Evolutionary conservation across 1,140 invertebrate species (phyloP).

Genomic region (Berghia stephanieae): DNA sequence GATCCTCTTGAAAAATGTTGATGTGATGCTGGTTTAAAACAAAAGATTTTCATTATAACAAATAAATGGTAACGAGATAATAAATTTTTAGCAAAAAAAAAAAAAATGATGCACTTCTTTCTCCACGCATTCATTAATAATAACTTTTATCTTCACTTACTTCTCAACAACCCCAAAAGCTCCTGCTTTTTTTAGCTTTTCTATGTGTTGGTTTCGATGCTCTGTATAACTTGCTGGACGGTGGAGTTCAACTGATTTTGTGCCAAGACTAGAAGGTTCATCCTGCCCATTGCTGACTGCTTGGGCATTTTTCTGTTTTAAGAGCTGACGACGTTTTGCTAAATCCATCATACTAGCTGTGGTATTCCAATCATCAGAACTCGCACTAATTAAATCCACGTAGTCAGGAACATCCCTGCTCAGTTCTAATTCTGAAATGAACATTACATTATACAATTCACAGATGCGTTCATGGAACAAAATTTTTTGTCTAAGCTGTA

Average conservation of each 20-base stretch:
- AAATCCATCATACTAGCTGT: conserved; percentile 43
- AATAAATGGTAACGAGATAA: no score
- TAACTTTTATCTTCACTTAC: conserved; percentile 28
- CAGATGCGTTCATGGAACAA: no score
- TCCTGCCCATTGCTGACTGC: conserved; percentile 30
- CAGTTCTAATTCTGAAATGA: conserved; percentile 16
- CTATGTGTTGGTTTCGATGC: conserved; percentile 48
- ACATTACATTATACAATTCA: no score
- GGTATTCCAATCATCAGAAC: conserved; percentile 51
- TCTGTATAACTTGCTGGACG: conserved; percentile 54
- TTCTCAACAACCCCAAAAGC: conserved; percentile 48
- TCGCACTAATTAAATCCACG: conserved; percentile 25
- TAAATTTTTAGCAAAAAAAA: no score
- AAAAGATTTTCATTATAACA: no score
- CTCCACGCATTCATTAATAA: background rate
- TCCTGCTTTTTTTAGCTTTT: conserved; percentile 53
- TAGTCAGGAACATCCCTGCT: conserved; percentile 9
- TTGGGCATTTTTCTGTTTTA: conserved; percentile 21
- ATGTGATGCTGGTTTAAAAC: no score
- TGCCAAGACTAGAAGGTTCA: conserved; percentile 38
- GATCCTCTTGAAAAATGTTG: no score
- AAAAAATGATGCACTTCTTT: no score
- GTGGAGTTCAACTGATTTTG: conserved; percentile 53
- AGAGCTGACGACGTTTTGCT: conserved; percentile 37
- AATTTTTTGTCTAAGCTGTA: no score